phyloP scores from a whole-genome alignment of 92 coral and sea anemone species.

The Phenganax stokvisi region DNA sequence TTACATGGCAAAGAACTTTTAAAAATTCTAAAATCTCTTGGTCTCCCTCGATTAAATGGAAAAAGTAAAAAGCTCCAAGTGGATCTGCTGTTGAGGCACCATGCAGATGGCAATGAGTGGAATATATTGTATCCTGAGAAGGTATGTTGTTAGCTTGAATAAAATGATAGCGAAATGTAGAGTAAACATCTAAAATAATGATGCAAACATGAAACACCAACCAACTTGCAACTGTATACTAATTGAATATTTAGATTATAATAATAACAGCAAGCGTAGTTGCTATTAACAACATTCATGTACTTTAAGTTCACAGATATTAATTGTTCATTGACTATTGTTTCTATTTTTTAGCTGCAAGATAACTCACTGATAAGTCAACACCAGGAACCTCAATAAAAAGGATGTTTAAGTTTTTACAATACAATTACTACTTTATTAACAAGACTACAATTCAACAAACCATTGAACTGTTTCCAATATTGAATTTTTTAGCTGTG shows the following conservation, averaged over 20 bases:
- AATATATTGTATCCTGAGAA: slow-evolving; percentile 44
- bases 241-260: neutral
- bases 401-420: no score
- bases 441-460: neutral
- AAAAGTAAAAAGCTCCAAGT: slow-evolving; percentile 49
- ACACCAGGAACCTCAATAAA: no score
- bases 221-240: no score
- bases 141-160: neutral
- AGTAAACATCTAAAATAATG: no score
- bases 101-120: slow-evolving; percentile 4
- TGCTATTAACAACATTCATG: neutral
- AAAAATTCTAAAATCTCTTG: slow-evolving; percentile 40
- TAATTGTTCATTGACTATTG: no score
- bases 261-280: neutral
- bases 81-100: slow-evolving; percentile 23
- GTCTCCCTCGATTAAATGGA: slow-evolving; percentile 49
- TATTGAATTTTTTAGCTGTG: slow-evolving; percentile 5
- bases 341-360: no score
- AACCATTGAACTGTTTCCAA: slow-evolving; percentile 1
- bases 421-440: no score
- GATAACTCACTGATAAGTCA: no score
- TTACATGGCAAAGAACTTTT: slow-evolving; percentile 48
- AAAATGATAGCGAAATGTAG: no score
- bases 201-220: no score
- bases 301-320: no score